These are phyloP conservation scores for Dolichotis patagonum DNA, from an alignment of 2,113 vertebrate genomes.

Conservation along the genomic window DNA sequence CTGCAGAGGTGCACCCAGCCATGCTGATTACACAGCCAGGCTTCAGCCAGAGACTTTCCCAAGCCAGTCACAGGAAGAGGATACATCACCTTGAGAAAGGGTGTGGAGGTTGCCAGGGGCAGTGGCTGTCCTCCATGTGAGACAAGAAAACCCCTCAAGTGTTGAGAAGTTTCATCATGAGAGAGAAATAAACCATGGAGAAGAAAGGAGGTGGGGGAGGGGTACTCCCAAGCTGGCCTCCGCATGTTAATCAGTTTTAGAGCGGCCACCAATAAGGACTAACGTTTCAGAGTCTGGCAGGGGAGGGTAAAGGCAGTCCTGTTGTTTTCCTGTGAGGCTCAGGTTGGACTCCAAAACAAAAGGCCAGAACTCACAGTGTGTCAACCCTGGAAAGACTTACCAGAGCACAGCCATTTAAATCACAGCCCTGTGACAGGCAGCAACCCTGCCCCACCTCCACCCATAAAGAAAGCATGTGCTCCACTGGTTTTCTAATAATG, in stretches of 20 bases:
- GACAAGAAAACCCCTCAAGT: background rate
- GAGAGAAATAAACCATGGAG: background rate
- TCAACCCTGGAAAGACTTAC: background rate
- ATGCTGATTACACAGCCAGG: background rate
- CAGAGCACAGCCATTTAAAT: conserved; percentile 9
- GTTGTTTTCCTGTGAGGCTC: conserved; percentile 27
- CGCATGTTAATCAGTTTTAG: conserved; percentile 75
- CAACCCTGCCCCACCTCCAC: background rate
- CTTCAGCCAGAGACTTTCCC: background rate
- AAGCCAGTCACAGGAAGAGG: background rate
- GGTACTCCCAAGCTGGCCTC: background rate
- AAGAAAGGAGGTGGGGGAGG: conserved; percentile 27
- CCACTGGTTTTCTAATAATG: conserved; percentile 76
- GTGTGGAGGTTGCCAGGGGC: background rate
- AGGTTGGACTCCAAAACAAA: conserved; percentile 63
- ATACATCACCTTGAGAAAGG: background rate
- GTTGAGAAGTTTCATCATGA: conserved; percentile 36
- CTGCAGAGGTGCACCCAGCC: background rate
- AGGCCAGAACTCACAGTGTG: background rate
- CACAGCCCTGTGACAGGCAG: conserved; percentile 42
- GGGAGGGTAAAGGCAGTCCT: background rate
- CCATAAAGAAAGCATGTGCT: conserved; percentile 3
- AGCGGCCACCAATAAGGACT: conserved; percentile 47
- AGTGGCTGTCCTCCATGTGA: background rate
- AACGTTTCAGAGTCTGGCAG: conserved; percentile 38